Percentiles rank a stretch among this genome's conserved stretches.
phyloP scores from a whole-genome alignment of 2,113 vertebrate genomes.

The Odontesthes bonariensis region DNA sequence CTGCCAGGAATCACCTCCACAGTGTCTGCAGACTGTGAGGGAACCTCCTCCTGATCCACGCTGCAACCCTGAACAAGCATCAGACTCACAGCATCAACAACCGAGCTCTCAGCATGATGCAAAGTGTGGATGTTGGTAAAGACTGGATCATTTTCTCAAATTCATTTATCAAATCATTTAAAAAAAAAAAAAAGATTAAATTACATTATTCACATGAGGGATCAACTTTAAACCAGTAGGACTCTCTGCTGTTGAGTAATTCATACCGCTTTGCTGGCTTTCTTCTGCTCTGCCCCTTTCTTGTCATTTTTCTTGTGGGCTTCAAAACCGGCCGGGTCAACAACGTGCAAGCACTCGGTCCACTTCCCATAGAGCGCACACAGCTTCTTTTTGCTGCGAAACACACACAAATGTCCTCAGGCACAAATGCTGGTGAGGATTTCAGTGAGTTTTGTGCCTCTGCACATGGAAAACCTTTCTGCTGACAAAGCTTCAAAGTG shows the following conservation, averaged over 20 bases:
- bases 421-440: neutral
- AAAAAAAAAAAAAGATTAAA: neutral
- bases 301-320: constrained; percentile 92
- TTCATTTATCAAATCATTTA: too few relatives aligned
- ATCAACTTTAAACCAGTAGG: neutral
- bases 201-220: neutral
- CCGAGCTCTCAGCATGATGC: neutral
- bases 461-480: neutral
- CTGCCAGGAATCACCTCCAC: constrained; percentile 94
- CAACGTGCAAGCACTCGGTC: constrained; percentile 94
- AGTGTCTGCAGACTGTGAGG: constrained; percentile 87
- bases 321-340: constrained; percentile 89
- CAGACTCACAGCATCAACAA: neutral
- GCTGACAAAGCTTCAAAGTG: neutral
- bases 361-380: constrained; percentile 95
- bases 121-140: neutral
- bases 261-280: constrained; percentile 88
- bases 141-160: neutral
- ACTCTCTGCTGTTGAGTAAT: neutral
- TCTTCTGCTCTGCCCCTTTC: constrained; percentile 90
- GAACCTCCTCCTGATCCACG: constrained; percentile 88
- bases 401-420: constrained; percentile 8
- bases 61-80: constrained; percentile 68
- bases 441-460: neutral
- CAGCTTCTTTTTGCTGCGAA: constrained; percentile 93